Evolutionary conservation across 2,888 invertebrate species (phyloP).

Genomic region (Drosophila colorata): DNA sequence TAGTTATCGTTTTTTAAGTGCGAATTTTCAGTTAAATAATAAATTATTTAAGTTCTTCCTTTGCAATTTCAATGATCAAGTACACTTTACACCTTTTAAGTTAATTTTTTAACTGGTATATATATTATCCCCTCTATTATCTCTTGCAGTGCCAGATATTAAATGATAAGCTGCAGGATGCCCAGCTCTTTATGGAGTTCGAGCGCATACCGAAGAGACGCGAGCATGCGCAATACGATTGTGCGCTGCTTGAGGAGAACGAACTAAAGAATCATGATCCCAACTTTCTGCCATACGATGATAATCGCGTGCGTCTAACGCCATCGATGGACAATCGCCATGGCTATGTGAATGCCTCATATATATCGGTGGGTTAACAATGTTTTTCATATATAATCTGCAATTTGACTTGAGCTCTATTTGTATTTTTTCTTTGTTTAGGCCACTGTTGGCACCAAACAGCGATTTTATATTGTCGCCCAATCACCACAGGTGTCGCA

Average conservation of each 20-base stretch:
- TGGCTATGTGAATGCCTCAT: constrained; percentile 97
- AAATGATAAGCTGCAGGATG: constrained; percentile 89
- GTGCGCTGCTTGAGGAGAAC: constrained; percentile 91
- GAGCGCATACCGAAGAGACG: constrained; percentile 93
- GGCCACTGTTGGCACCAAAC: constrained; percentile 93
- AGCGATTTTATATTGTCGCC: constrained; percentile 93
- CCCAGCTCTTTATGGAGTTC: constrained; percentile 93
- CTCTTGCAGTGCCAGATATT: constrained; percentile 87
- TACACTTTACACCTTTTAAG: no score
- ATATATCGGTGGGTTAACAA: constrained; percentile 89
- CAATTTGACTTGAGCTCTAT: neutral
- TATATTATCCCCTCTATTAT: no score
- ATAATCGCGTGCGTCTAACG: constrained; percentile 93
- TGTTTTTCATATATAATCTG: neutral
- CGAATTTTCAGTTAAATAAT: no score
- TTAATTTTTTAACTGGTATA: no score
- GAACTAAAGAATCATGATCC: constrained; percentile 85
- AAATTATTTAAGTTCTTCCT: no score
- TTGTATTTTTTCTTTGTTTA: constrained; percentile 78
- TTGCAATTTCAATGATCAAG: no score
- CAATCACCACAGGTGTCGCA: constrained; percentile 83
- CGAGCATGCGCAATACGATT: constrained; percentile 89
- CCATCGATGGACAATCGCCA: constrained; percentile 93
- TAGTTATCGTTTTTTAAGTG: no score
- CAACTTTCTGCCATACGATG: constrained; percentile 93